Evolutionary conservation across 2,113 vertebrate species (phyloP).

Genomic region (Blennius ocellaris): DNA sequence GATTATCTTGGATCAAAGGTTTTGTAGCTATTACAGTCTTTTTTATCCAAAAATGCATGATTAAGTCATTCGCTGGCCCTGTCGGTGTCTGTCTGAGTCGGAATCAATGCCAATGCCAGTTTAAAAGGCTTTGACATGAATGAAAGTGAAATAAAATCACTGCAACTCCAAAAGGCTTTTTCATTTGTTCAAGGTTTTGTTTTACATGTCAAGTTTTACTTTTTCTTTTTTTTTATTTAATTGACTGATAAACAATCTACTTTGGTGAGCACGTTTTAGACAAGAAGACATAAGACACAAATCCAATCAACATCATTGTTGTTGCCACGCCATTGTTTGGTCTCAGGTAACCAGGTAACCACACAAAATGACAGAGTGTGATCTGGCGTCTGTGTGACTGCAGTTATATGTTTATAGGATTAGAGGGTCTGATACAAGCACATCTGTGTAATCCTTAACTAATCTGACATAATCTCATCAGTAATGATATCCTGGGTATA

Average conservation of each 20-base stretch:
- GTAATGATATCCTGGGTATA: constrained; percentile 70
- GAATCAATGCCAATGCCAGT: not conserved
- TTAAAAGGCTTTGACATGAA: constrained; percentile 2
- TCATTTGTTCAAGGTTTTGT: not conserved
- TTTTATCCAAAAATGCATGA: not conserved
- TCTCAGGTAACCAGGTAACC: constrained; percentile 6
- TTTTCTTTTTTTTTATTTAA: not conserved
- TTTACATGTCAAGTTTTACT: constrained; percentile 5
- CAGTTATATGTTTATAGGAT: constrained; percentile 73
- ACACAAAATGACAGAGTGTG: constrained; percentile 13
- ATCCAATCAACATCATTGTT: constrained; percentile 1
- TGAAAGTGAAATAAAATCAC: not conserved
- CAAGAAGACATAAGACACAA: not conserved
- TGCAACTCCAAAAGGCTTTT: not conserved
- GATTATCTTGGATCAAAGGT: not conserved
- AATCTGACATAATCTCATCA: constrained; percentile 82
- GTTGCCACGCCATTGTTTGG: not conserved
- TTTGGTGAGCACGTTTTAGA: constrained; percentile 15
- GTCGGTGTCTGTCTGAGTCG: not conserved
- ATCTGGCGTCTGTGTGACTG: constrained; percentile 12
- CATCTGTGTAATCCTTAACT: constrained; percentile 79
- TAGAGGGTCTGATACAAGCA: constrained; percentile 67
- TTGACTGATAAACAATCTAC: constrained; percentile 4
- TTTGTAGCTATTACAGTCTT: not conserved
- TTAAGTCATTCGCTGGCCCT: not conserved